Percentiles rank a stretch among this genome's conserved stretches.
phyloP scores from a whole-genome alignment of 2,888 invertebrate species.

The Drosophila colorata region DNA sequence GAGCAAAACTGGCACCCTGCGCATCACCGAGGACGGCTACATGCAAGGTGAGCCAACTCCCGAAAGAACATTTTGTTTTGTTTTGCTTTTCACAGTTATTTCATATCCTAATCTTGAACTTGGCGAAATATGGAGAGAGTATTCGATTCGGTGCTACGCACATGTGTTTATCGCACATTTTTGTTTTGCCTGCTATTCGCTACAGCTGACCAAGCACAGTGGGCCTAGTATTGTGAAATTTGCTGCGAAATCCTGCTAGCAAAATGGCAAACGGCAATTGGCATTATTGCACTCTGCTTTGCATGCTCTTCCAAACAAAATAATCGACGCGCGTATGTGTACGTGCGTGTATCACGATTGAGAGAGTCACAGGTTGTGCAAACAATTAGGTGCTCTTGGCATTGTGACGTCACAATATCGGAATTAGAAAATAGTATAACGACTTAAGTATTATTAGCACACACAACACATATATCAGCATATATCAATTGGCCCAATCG shows the following conservation, averaged over 20 bases:
- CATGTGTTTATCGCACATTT: background rate
- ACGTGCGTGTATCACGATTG: background rate
- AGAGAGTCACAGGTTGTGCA: too few species aligned
- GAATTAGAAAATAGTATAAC: too few species aligned
- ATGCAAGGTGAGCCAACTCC: constrained; percentile 88
- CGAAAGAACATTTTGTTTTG: background rate
- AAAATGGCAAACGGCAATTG: constrained; percentile 1
- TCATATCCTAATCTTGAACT: background rate
- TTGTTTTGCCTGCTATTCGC: constrained; percentile 37
- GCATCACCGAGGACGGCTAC: constrained; percentile 93
- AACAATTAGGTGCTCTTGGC: too few species aligned
- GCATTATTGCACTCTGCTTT: constrained; percentile 25
- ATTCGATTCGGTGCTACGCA: background rate
- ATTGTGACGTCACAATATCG: too few species aligned
- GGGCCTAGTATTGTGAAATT: constrained; percentile 21
- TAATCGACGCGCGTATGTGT: background rate
- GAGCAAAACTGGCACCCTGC: constrained; percentile 92
- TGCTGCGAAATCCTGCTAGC: constrained; percentile 1
- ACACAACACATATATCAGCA: too few species aligned
- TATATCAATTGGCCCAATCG: too few species aligned
- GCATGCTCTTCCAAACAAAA: constrained; percentile 32
- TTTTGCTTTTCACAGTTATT: background rate
- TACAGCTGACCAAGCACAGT: constrained; percentile 52
- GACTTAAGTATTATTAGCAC: too few species aligned
- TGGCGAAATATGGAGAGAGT: background rate